These are phyloP conservation scores for Todiramphus chloris DNA, from an alignment of 2,113 vertebrate genomes.

Conservation along the genomic window DNA sequence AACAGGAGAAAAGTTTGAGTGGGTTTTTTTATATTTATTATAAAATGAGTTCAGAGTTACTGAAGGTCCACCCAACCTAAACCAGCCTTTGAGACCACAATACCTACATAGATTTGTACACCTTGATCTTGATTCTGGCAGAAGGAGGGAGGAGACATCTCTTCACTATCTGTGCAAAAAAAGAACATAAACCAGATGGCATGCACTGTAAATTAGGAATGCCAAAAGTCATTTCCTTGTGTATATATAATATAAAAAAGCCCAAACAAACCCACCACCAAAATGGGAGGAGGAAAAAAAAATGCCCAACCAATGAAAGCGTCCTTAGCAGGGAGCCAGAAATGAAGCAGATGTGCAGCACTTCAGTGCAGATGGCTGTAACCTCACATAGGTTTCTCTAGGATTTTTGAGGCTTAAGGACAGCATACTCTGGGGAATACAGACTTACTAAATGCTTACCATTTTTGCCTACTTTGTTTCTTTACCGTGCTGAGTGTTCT, in stretches of 20 bases:
- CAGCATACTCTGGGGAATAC: neutral
- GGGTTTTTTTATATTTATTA: neutral
- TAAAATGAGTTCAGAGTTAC: neutral
- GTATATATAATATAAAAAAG: neutral
- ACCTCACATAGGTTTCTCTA: neutral
- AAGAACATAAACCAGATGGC: neutral
- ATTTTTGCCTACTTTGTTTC: neutral
- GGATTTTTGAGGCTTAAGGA: neutral
- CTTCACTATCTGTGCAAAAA: neutral
- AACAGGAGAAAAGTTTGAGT: neutral
- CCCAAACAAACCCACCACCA: neutral
- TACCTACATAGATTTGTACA: neutral
- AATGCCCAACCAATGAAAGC: neutral
- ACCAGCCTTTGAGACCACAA: neutral
- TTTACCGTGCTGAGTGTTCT: neutral
- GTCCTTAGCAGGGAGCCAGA: rapidly evolving
- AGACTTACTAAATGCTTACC: neutral
- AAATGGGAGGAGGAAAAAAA: neutral
- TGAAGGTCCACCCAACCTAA: neutral
- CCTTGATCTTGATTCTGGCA: neutral
- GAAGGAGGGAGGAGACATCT: neutral
- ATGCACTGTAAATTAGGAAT: neutral
- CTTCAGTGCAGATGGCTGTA: neutral
- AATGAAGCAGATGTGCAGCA: neutral
- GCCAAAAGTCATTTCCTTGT: neutral